A percentile compares a stretch with the other conserved stretches of the same genome.
These are phyloP conservation scores for Odontamblyopus rebecca DNA, from an alignment of 2,797 vertebrate species.

Conservation along the genomic window DNA sequence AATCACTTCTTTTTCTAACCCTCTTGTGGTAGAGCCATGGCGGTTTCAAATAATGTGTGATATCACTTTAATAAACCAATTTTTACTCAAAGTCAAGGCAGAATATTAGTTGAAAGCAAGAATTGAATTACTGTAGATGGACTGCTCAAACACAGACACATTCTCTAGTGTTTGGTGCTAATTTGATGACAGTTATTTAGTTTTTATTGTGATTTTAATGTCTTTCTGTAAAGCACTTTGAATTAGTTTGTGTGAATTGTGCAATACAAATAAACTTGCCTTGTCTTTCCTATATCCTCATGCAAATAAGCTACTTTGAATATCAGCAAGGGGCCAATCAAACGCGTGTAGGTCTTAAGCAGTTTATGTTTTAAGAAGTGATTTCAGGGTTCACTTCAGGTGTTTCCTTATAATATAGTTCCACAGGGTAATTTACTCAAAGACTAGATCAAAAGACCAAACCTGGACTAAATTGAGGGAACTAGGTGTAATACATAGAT, in stretches of 20 bases:
- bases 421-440: background rate
- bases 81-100: background rate
- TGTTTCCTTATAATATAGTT: background rate
- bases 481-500: background rate
- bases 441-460: background rate
- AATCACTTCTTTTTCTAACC: conserved; percentile 4
- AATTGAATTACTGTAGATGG: background rate
- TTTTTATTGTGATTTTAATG: too few relatives aligned
- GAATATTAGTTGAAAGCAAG: background rate
- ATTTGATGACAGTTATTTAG: too few relatives aligned
- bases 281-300: too few relatives aligned
- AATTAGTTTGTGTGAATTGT: too few relatives aligned
- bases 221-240: too few relatives aligned
- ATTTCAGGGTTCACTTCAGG: background rate
- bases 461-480: background rate
- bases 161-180: background rate
- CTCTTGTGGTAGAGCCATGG: background rate
- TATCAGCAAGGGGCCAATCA: background rate
- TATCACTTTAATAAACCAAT: background rate
- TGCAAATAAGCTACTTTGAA: too few relatives aligned
- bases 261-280: too few relatives aligned
- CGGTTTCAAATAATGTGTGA: background rate
- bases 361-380: background rate
- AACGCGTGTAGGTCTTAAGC: background rate
- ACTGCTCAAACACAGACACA: background rate